Base-by-base conservation (phyloP, 2,888 invertebrate genomes). In the Cacoxenus indagator region DNA sequence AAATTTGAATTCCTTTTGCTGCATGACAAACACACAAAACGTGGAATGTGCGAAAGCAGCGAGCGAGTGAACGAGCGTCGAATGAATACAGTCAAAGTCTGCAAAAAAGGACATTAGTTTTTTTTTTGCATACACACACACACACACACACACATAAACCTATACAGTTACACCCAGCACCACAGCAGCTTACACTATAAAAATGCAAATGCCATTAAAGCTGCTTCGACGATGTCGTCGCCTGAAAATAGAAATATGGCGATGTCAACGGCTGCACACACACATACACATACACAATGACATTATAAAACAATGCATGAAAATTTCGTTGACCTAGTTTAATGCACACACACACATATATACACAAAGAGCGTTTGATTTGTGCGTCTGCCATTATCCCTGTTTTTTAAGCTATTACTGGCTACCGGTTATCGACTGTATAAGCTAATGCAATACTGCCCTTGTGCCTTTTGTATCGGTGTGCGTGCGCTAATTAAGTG, bases 201-300 rank as follows among this genome's bases (percentile, higher is more conserved):
- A 73, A 81, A 79, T 79, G 78, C 76, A 79, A 83, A 79, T 81
- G 81, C 72, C 77, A 73, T 81, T 82, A 73, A 78, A 81, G 69
- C 73, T 54, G 67, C 71, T 69, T 26, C 65, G 69, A 69, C 37
- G 37, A 2, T 14, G 37, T 37, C 37, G 37, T 37, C 37, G 5
- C 31, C 31, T 51, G 22, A 22, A 22, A 1, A 22, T 51, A 6
- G 1, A 11, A 22, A 22, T 51, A 22, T 51, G 51, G 17, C 6
- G 61, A 68, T 65, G 59, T 51, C n/a, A 29, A 46, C 17, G 51
- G 27, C n/a, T 26, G 57, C 26, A 46, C 43, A 14, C 24, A 62
- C 27, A 26, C 11, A 19, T 24, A 54, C 19, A 68, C 61, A 27
- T 62, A 27, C 46, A 61, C 66, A 64, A 65, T 51, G 43, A 54